Evolutionary conservation across 2,888 invertebrate genomes (phyloP), one percentile per base, ranked within the genome.

Genomic region (Ctenicera cuprea): DNA sequence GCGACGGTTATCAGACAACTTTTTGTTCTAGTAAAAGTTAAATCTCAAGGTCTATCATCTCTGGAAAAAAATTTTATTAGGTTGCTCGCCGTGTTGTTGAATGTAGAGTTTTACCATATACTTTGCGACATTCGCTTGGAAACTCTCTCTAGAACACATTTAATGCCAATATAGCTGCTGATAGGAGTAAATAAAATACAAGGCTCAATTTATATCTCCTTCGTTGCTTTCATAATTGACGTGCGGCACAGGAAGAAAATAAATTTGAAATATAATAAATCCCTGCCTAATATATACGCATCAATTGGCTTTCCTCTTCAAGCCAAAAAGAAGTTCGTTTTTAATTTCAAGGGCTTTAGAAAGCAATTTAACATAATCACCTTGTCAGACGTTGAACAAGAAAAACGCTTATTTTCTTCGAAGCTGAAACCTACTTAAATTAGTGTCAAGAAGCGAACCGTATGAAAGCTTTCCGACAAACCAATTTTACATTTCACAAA

Each of bases 401-500:
- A 67, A 74, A 74, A 71, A 74, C 74, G 74, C 71, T 71, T 71
- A 71, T 74, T 74, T 74, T 71, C 68, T 71, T 61, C 63, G 61
- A 71, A 57, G 43, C 67, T 57, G 65, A 74, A 67, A 71, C 75
- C 71, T 76, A 78, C 80, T 80, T 79, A 78, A 82, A 82, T 82
- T 82, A 82, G 81, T 80, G 81, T 82, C 82, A 80, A 77, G 79
- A 79, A 77, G 80, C 77, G 75, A 77, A 77, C 74, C 79, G 79
- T 76, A 81, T 76, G 78, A 82, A 81, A 81, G 77, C 76, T 77
- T 73, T 75, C 78, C 79, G 72, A 78, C 81, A 80, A 82, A 79
- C 80, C 80, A 82, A 81, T 81, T 82, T 81, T 80, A 79, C 79
- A 81, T 81, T 81, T 80, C 79, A 69, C 76, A 75, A 79, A 75